Evolutionary conservation across 2,113 vertebrate genomes (phyloP).

Genomic region (Eonycteris spelaea): DNA sequence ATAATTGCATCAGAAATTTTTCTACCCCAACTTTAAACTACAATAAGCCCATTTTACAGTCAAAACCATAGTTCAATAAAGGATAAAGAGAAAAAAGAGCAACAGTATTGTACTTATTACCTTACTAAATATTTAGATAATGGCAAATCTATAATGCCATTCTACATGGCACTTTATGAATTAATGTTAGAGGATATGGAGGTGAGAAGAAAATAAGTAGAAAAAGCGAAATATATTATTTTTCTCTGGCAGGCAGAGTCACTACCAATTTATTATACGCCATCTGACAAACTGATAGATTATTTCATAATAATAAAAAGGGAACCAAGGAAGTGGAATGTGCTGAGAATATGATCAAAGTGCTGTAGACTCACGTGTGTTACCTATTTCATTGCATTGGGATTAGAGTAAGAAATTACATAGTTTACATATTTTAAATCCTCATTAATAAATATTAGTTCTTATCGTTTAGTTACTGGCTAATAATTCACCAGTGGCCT

Average conservation of each 20-base stretch:
- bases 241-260: background rate
- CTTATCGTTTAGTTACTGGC: constrained; percentile 18
- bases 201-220: background rate
- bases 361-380: background rate
- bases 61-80: background rate
- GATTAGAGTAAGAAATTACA: constrained; percentile 38
- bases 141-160: background rate
- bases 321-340: background rate
- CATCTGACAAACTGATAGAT: background rate
- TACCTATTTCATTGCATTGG: background rate
- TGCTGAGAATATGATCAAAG: background rate
- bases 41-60: background rate
- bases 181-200: background rate
- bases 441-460: constrained; percentile 42
- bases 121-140: background rate
- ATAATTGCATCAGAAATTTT: background rate
- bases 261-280: background rate
- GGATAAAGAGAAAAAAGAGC: background rate
- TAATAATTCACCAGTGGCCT: constrained; percentile 28
- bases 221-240: background rate
- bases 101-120: background rate
- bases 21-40: background rate
- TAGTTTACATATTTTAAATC: background rate
- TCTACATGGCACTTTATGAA: background rate
- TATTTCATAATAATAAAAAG: background rate